These are phyloP conservation scores for Wasmannia auropunctata DNA, from an alignment of 1,140 invertebrate genomes.

Conservation along the genomic window DNA sequence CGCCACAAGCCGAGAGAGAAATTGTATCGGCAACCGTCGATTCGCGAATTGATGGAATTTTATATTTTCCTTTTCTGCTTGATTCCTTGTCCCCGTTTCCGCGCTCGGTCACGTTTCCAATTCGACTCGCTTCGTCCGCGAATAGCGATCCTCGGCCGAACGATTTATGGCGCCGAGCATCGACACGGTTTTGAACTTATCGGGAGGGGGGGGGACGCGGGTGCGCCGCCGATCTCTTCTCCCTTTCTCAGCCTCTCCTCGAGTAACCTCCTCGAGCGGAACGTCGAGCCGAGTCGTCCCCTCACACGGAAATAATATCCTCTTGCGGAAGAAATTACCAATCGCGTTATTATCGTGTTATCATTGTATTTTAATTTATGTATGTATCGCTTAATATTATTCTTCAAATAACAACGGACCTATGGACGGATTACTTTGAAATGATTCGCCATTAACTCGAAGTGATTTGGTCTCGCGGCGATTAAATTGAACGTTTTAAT, in stretches of 20 bases:
- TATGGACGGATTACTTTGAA: neutral
- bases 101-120: slow-evolving; percentile 69
- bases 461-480: neutral
- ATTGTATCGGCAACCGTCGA: slow-evolving; percentile 81
- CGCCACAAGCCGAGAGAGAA: slow-evolving; percentile 64
- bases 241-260: slow-evolving; percentile 3
- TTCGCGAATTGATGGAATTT: slow-evolving; percentile 85
- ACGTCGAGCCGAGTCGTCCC: neutral
- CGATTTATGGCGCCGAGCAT: slow-evolving; percentile 69
- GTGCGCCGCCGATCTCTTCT: slow-evolving; percentile 9
- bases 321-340: neutral
- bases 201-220: slow-evolving; percentile 49
- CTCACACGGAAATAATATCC: neutral
- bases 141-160: slow-evolving; percentile 35
- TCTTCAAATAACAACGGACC: neutral
- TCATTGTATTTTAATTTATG: neutral
- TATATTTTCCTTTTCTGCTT: slow-evolving; percentile 80
- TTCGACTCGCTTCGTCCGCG: slow-evolving; percentile 52
- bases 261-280: neutral
- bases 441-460: neutral
- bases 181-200: slow-evolving; percentile 72
- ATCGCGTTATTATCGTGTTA: too few species aligned
- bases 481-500: slow-evolving; percentile 41
- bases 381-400: neutral
- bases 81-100: slow-evolving; percentile 78